A percentile compares a stretch with the other conserved stretches of the same genome.
phyloP scores from a whole-genome alignment of 2,113 vertebrate genomes.

The Numida meleagris region DNA sequence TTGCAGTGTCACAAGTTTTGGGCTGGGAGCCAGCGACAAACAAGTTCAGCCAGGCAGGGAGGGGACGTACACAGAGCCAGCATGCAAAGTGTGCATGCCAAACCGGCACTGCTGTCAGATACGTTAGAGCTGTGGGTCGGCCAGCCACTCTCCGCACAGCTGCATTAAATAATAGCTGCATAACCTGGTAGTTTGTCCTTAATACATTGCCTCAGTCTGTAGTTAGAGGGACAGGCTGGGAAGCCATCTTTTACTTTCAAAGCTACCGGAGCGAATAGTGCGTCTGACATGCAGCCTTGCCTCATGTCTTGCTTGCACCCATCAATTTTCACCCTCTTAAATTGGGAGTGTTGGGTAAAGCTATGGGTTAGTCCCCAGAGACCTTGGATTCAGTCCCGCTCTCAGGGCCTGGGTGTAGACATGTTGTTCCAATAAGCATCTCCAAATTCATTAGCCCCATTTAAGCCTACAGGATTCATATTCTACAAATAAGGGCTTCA shows the following conservation, averaged over 20 bases:
- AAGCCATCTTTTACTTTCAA: background rate
- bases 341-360: background rate
- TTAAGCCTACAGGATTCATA: background rate
- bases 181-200: background rate
- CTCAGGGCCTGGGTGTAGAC: background rate
- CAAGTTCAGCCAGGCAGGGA: background rate
- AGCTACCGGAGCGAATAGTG: background rate
- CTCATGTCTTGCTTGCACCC: background rate
- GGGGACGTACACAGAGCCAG: background rate
- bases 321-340: background rate
- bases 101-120: background rate
- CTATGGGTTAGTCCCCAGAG: background rate
- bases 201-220: background rate
- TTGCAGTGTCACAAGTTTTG: conserved; percentile 3
- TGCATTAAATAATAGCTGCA: rapidly evolving
- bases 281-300: background rate
- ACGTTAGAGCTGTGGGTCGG: rapidly evolving
- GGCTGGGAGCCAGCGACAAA: background rate
- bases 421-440: background rate
- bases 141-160: background rate
- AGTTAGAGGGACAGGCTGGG: background rate
- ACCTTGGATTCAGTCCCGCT: background rate
- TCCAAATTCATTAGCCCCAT: background rate
- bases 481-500: background rate
- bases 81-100: background rate